A percentile compares a stretch with the other conserved stretches of the same genome.
Conservation (phyloP, 2,113 vertebrate species). For the Sebastes schlegelii region DNA sequence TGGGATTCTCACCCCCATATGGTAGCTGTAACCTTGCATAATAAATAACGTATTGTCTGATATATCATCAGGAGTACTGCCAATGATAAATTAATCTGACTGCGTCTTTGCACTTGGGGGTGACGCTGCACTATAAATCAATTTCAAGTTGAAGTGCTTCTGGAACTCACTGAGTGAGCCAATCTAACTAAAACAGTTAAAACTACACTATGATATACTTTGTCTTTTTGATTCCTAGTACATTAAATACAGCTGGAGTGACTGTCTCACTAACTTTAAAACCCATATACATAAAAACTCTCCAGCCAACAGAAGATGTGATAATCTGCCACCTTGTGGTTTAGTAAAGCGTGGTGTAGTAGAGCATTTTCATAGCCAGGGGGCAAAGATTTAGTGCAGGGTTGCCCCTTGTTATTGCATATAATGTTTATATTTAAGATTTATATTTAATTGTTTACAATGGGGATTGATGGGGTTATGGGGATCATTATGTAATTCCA, state of each 20-base stretch:
- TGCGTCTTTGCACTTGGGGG: not conserved
- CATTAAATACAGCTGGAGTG: not conserved
- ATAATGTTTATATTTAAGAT: not conserved
- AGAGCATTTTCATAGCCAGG: not conserved
- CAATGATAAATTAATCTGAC: not conserved
- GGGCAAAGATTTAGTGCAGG: not conserved
- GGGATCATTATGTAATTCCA: not conserved
- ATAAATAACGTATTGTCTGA: not conserved
- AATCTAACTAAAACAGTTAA: not conserved
- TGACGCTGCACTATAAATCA: not conserved
- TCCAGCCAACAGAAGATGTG: not conserved
- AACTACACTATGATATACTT: not conserved
- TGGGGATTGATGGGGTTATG: not conserved
- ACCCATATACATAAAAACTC: not conserved
- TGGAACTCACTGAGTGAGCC: no score
- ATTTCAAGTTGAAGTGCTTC: not conserved
- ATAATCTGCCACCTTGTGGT: slow-evolving; percentile 39
- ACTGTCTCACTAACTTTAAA: not conserved
- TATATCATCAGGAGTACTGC: not conserved
- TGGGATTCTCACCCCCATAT: no score
- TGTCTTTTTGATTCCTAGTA: not conserved
- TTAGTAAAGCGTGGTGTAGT: not conserved
- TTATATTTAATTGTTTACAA: not conserved
- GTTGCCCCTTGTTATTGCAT: not conserved
- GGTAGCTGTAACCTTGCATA: not conserved